Evolutionary conservation across 2,888 invertebrate species (phyloP), one percentile per base, ranked within the genome.

Genomic region (Acleris emargana): DNA sequence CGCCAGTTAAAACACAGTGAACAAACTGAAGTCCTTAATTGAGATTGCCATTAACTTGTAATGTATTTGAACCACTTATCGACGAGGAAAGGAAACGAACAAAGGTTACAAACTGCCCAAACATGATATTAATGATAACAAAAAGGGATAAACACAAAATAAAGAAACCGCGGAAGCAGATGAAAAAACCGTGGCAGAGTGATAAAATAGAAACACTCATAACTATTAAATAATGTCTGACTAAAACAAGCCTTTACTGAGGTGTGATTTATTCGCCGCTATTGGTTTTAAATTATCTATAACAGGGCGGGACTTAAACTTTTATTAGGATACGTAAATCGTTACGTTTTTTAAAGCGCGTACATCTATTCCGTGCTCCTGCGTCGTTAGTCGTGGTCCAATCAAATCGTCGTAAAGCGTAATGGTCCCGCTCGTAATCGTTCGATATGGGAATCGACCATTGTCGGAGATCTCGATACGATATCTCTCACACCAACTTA

Each of bases 381-480:
- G 77, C 85, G 82, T 86, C 84, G 87, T 90, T 89, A 86, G 88
- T 85, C 79, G 76, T 83, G 82, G 80, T 78, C 85, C 86, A 89
- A 90, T 91, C 89, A 86, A 87, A 91, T 76, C 76, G 81, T 87
- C 86, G 85, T 89, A 89, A 91, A 91, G 77, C 77, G 81, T 89
- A 86, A 90, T 89, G 80, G 86, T 81, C 79, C 80, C 79, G 81
- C 79, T 84, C 81, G 86, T 86, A 87, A 88, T 88, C 77, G 78
- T 80, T 83, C 84, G 89, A 88, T 90, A 89, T 90, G 91, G 91
- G 91, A 90, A 91, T 60, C 85, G 81, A 75, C 79, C 78, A 78
- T 83, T 80, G 79, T 78, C 71, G 76, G 76, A 84, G 83, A 88
- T 88, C 71, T 77, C 78, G 82, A 82, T 83, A 77, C 71, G 76